phyloP scores from a whole-genome alignment of 2,113 vertebrate species.

The Garra rufa region DNA sequence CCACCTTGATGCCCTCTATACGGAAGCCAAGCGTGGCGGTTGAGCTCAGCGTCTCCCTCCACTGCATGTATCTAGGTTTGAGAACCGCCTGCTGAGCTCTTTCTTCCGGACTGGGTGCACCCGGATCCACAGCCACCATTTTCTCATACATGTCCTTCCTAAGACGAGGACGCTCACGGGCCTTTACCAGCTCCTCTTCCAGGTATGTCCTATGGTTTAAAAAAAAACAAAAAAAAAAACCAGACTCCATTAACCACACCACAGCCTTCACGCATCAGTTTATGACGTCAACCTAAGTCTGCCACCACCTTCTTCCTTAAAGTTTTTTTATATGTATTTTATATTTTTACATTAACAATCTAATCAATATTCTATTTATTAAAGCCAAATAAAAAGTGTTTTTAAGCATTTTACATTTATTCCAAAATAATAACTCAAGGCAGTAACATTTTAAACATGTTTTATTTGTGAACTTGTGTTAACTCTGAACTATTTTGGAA shows the following conservation, averaged over 20 bases:
- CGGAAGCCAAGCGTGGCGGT: slow-evolving; percentile 88
- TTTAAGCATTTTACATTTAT: too few relatives aligned
- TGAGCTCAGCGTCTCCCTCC: slow-evolving; percentile 89
- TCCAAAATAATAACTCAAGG: too few relatives aligned
- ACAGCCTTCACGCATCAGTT: background rate
- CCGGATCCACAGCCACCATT: slow-evolving; percentile 88
- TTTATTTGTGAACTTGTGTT: too few relatives aligned
- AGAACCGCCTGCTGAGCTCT: slow-evolving; percentile 79
- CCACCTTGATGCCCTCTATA: slow-evolving; percentile 90
- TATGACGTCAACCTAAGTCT: background rate
- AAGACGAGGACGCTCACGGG: slow-evolving; percentile 81
- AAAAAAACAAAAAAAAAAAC: background rate
- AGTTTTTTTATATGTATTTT: too few relatives aligned
- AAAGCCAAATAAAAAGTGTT: too few relatives aligned
- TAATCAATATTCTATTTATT: too few relatives aligned
- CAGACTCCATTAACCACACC: background rate
- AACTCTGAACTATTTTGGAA: too few relatives aligned
- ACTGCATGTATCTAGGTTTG: slow-evolving; percentile 93
- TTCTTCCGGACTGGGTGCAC: slow-evolving; percentile 84
- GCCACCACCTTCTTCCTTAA: too few relatives aligned
- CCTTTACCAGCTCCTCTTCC: slow-evolving; percentile 88
- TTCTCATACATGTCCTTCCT: slow-evolving; percentile 91
- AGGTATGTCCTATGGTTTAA: slow-evolving; percentile 81
- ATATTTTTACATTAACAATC: too few relatives aligned
- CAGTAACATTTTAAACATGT: too few relatives aligned